These are phyloP conservation scores for Clavelina lepadiformis DNA, from an alignment of 23 tunicate genomes.

Conservation along the genomic window DNA sequence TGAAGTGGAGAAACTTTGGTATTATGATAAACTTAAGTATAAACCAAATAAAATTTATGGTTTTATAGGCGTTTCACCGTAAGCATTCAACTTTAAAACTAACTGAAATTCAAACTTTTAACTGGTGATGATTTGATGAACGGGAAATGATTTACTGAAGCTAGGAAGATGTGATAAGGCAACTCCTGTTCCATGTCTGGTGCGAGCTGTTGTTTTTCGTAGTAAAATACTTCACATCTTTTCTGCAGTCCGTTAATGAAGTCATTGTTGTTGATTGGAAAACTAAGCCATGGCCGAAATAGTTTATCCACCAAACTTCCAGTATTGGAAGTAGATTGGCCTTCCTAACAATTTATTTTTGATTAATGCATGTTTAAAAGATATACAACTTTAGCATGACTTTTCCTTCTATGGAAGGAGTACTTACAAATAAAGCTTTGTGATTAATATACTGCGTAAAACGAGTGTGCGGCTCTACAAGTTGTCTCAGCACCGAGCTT, in stretches of 20 bases:
- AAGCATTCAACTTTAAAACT: no score
- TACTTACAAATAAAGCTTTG: constrained; percentile 48
- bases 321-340: constrained; percentile 24
- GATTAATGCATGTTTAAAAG: background rate
- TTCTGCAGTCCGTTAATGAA: constrained; percentile 19
- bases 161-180: constrained; percentile 32
- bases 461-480: constrained; percentile 62
- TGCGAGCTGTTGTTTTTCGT: constrained; percentile 7
- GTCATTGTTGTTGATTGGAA: constrained; percentile 20
- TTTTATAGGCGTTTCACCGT: no score
- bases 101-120: no score
- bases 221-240: constrained; percentile 24
- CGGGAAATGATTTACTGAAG: background rate
- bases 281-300: constrained; percentile 44
- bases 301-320: constrained; percentile 15
- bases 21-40: no score
- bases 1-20: background rate
- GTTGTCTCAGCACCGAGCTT: constrained; percentile 34
- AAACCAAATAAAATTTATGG: no score
- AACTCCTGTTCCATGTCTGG: constrained; percentile 26
- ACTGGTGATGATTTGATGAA: no score
- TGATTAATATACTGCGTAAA: constrained; percentile 48
- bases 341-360: background rate
- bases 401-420: background rate
- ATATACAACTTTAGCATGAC: background rate